A percentile compares a stretch with the other conserved stretches of the same genome.
phyloP scores from a whole-genome alignment of 2,113 vertebrate genomes.

The Cheirogaleus medius region DNA sequence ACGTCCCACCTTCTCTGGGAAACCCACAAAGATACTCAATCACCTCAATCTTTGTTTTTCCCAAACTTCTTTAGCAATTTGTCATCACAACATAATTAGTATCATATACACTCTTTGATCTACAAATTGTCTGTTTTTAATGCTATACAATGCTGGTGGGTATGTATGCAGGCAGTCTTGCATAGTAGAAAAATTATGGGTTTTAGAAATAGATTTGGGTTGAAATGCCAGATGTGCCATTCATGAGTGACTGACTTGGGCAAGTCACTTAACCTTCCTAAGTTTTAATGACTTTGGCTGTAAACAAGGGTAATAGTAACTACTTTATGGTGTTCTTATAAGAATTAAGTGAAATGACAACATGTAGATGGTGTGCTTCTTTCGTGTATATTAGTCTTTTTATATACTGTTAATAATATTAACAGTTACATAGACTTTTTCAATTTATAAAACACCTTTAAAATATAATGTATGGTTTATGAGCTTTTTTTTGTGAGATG shows the following conservation, averaged over 20 bases:
- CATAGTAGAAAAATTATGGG: neutral
- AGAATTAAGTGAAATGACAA: slow-evolving; percentile 8
- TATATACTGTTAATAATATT: neutral
- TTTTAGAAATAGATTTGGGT: neutral
- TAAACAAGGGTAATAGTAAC: neutral
- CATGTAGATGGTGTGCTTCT: neutral
- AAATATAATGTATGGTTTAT: neutral
- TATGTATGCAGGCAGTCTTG: neutral
- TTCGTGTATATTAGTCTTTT: neutral
- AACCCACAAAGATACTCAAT: neutral
- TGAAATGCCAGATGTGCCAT: slow-evolving; percentile 7
- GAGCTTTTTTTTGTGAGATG: neutral
- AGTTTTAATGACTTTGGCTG: neutral
- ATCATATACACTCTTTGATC: neutral
- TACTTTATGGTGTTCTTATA: neutral
- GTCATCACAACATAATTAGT: neutral
- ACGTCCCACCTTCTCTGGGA: neutral
- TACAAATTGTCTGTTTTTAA: neutral
- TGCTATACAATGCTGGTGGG: neutral
- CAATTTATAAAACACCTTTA: neutral
- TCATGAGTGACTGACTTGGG: neutral
- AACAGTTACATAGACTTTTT: neutral
- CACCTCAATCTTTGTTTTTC: neutral
- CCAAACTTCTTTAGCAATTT: neutral
- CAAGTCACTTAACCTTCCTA: neutral